Percentiles rank a stretch among this genome's conserved stretches.
Conservation (phyloP, 1,140 invertebrate species). For the Meloidogyne floridensis region DNA sequence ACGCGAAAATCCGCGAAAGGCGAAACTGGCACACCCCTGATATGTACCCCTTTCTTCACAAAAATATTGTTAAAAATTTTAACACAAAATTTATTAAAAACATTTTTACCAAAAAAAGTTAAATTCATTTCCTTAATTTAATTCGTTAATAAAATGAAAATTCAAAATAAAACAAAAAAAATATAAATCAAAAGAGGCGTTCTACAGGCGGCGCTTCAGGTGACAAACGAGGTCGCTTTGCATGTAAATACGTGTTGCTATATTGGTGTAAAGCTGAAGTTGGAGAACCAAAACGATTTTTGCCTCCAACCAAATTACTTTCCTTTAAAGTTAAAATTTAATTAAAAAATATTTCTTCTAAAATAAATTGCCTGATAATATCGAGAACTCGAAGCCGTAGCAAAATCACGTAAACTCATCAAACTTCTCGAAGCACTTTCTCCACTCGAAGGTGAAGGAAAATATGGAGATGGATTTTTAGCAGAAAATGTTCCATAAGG, state of each 20-base stretch:
- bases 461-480: not conserved
- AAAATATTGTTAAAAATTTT: too few species aligned
- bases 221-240: not conserved
- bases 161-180: not conserved
- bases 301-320: not conserved
- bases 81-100: too few species aligned
- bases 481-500: not conserved
- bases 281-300: conserved; percentile 1
- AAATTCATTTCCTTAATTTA: too few species aligned
- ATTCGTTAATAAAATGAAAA: not conserved
- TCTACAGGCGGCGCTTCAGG: not conserved
- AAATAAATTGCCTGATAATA: not conserved
- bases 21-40: too few species aligned
- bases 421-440: not conserved
- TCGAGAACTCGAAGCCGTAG: not conserved
- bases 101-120: too few species aligned
- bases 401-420: conserved; percentile 1
- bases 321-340: not conserved
- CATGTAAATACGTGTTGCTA: not conserved
- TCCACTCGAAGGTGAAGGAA: not conserved
- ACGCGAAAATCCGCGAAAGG: too few species aligned
- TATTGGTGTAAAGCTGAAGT: conserved; percentile 1
- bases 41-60: too few species aligned
- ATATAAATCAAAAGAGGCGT: not conserved
- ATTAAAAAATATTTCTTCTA: not conserved